phyloP scores from a whole-genome alignment of 2,888 invertebrate species.

The Ceraclea dissimilis region DNA sequence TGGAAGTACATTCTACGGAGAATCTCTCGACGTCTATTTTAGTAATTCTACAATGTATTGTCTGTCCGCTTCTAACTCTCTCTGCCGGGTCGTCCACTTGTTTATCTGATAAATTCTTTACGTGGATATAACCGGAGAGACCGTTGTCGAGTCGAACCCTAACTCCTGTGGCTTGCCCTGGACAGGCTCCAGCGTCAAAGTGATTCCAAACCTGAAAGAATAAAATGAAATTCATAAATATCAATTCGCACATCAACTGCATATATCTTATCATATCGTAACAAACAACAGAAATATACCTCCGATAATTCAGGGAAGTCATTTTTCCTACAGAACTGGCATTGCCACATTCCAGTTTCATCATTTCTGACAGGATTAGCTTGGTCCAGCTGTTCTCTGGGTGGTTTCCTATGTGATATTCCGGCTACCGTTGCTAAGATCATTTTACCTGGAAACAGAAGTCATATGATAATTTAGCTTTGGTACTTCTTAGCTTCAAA shows the following conservation, averaged over 20 bases:
- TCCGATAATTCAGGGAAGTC: slow-evolving; percentile 94
- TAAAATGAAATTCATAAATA: slow-evolving; percentile 1
- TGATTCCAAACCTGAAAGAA: slow-evolving; percentile 81
- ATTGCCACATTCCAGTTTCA: slow-evolving; percentile 93
- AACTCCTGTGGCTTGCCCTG: slow-evolving; percentile 92
- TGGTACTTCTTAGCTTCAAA: no score
- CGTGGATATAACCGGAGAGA: slow-evolving; percentile 85
- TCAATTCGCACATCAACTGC: no score
- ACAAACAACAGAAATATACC: slow-evolving; percentile 32
- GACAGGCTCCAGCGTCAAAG: slow-evolving; percentile 93
- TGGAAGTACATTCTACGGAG: slow-evolving; percentile 87
- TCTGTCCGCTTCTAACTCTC: slow-evolving; percentile 75
- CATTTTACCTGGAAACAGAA: slow-evolving; percentile 55
- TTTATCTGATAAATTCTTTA: slow-evolving; percentile 88
- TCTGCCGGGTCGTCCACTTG: slow-evolving; percentile 91
- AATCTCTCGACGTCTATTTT: slow-evolving; percentile 95
- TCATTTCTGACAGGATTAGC: slow-evolving; percentile 94
- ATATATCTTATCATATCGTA: slow-evolving; percentile 30
- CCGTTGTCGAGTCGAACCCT: slow-evolving; percentile 87
- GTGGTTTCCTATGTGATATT: slow-evolving; percentile 81
- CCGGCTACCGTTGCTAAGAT: slow-evolving; percentile 73
- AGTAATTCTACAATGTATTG: slow-evolving; percentile 81
- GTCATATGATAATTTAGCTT: background rate
- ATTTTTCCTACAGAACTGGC: slow-evolving; percentile 93
- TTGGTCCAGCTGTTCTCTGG: slow-evolving; percentile 88